Percentiles rank a stretch among this genome's conserved stretches.
Evolutionary conservation across 2,113 vertebrate species (phyloP).

Genomic region (Panthera tigris): DNA sequence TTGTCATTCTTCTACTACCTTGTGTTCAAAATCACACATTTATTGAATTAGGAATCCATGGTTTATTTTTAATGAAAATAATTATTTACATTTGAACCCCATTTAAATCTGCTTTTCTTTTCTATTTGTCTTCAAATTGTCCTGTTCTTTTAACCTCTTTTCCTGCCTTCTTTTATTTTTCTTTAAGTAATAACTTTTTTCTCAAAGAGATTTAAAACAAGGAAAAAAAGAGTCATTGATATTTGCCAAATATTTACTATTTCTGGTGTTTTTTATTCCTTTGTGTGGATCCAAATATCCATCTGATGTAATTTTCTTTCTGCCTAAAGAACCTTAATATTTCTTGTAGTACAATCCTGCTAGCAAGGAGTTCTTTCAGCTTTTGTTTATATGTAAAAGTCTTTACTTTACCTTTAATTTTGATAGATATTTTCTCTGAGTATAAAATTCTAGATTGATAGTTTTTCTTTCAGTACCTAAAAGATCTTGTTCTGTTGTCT

Average conservation of each 20-base stretch:
- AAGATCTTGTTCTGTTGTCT: neutral
- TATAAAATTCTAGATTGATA: neutral
- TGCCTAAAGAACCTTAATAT: neutral
- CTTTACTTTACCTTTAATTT: constrained; percentile 12
- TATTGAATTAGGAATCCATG: neutral
- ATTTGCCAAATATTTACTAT: neutral
- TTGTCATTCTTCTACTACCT: neutral
- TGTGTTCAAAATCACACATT: neutral
- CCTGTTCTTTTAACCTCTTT: neutral
- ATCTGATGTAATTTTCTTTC: neutral
- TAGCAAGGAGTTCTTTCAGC: neutral
- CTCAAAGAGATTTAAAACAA: neutral
- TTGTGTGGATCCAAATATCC: neutral
- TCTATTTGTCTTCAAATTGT: neutral
- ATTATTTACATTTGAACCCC: neutral
- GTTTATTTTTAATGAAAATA: neutral
- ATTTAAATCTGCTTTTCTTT: neutral
- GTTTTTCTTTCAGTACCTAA: neutral
- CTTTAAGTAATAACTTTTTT: neutral
- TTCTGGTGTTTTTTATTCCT: neutral
- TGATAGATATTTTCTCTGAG: neutral
- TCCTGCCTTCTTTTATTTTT: neutral
- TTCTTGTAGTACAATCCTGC: neutral
- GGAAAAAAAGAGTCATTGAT: neutral
- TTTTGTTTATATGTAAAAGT: neutral